These are phyloP conservation scores for Mohoua ochrocephala DNA, from an alignment of 2,113 vertebrate genomes.

Conservation along the genomic window DNA sequence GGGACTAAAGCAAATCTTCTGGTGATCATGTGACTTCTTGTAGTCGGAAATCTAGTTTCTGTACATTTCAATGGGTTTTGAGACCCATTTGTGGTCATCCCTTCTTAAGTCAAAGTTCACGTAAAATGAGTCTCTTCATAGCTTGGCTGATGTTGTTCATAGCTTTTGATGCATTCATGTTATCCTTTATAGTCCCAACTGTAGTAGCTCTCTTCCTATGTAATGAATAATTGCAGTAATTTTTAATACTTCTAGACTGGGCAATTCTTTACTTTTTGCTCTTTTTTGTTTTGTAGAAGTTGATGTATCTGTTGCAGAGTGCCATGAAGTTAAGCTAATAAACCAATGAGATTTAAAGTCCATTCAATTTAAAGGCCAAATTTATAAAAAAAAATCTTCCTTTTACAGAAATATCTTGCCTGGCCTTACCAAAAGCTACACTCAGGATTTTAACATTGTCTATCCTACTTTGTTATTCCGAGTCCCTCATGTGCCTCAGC, in stretches of 20 bases:
- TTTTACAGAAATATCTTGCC: not conserved
- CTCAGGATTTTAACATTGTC: not conserved
- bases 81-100: not conserved
- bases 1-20: not conserved
- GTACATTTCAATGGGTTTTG: not conserved
- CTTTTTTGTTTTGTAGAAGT: not conserved
- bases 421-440: not conserved
- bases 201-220: not conserved
- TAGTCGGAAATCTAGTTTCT: not conserved
- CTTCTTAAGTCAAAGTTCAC: rapidly evolving
- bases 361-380: not conserved
- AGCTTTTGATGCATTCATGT: not conserved
- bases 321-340: not conserved
- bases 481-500: not conserved
- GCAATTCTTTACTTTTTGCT: not conserved
- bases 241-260: not conserved
- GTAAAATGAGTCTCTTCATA: not conserved
- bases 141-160: not conserved
- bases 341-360: not conserved
- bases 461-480: not conserved
- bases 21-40: not conserved
- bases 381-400: not conserved
- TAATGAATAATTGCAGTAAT: not conserved
- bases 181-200: not conserved
- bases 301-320: not conserved